Evolutionary conservation across 2,113 vertebrate genomes (phyloP).

Genomic region (Lamprotornis superbus): DNA sequence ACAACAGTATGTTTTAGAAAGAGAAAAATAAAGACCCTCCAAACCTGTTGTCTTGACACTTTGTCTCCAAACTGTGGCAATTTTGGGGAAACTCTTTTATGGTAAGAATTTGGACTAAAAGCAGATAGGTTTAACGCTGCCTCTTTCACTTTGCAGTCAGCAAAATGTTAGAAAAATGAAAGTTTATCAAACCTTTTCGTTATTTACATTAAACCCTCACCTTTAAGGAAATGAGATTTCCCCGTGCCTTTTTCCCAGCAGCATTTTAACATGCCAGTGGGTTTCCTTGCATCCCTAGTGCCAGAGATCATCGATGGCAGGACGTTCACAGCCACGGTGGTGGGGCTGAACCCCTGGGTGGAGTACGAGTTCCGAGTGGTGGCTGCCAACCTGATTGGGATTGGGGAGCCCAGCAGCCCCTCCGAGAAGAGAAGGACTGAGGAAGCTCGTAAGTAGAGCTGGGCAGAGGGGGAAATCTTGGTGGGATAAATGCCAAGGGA

Average conservation of each 20-base stretch:
- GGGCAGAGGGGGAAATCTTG: background rate
- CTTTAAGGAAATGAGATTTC: background rate
- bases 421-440: conserved; percentile 92
- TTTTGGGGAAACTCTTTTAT: background rate
- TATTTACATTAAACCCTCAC: rapidly evolving
- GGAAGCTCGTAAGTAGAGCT: conserved; percentile 85
- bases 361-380: conserved; percentile 95
- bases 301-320: conserved; percentile 88
- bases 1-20: background rate
- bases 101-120: background rate
- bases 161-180: background rate
- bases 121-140: background rate
- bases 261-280: background rate
- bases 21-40: background rate
- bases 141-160: background rate
- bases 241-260: background rate
- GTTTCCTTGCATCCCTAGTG: conserved; percentile 60
- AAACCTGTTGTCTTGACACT: background rate
- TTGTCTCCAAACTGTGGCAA: background rate
- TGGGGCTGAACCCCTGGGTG: conserved; percentile 94
- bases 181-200: rapidly evolving
- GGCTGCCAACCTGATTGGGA: conserved; percentile 90
- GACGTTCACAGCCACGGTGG: conserved; percentile 90
- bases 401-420: conserved; percentile 91
- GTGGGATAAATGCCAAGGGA: rapidly evolving